A percentile compares a stretch with the other conserved stretches of the same genome.
These are phyloP conservation scores for Todiramphus chloris DNA, from an alignment of 2,113 vertebrate genomes.

Conservation along the genomic window DNA sequence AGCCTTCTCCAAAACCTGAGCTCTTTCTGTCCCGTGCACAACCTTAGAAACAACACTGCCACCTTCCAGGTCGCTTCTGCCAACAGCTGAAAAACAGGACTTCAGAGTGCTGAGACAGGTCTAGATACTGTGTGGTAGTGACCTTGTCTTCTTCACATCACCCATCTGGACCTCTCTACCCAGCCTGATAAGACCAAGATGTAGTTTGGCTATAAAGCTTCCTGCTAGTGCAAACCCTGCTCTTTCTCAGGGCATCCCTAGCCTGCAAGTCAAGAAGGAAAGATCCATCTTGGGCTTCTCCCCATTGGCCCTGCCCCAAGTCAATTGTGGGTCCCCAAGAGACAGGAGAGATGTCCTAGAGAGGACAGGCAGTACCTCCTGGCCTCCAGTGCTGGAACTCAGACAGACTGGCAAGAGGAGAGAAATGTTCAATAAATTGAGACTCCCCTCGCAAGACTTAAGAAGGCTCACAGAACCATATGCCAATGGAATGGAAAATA, in stretches of 20 bases:
- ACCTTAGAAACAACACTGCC: not conserved
- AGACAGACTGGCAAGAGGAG: not conserved
- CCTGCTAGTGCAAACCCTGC: not conserved
- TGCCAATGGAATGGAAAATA: conserved; percentile 12
- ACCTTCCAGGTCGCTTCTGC: not conserved
- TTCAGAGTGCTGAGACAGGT: not conserved
- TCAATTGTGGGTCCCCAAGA: not conserved
- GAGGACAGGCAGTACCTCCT: not conserved
- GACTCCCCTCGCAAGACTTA: not conserved
- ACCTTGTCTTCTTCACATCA: not conserved
- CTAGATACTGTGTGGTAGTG: not conserved
- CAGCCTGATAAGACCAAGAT: not conserved
- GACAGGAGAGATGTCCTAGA: not conserved
- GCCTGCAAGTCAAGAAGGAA: not conserved
- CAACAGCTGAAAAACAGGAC: not conserved
- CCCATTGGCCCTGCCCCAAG: not conserved
- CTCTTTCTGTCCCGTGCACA: not conserved
- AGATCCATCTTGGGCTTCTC: not conserved
- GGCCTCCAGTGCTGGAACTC: not conserved
- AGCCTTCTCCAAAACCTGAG: not conserved
- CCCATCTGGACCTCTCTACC: not conserved
- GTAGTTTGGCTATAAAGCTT: not conserved
- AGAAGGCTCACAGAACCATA: conserved; percentile 31
- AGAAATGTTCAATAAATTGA: not conserved
- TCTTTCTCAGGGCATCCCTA: not conserved